Percentiles rank a stretch among this genome's conserved stretches.
Evolutionary conservation across 2,797 vertebrate species (phyloP).

Genomic region (Etheostoma nigrum): DNA sequence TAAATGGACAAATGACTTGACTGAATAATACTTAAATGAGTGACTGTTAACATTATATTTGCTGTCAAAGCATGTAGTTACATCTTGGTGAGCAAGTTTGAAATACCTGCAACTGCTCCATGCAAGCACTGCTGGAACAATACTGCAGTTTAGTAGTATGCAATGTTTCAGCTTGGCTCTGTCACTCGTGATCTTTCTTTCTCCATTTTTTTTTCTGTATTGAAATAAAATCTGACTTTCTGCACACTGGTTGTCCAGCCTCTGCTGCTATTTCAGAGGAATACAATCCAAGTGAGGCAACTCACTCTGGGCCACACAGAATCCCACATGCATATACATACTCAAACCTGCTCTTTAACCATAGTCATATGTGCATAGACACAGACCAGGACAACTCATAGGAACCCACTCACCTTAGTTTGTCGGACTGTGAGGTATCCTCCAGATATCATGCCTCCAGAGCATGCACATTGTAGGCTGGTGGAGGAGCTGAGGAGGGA

Average conservation of each 20-base stretch:
- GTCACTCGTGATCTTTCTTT: constrained; percentile 13
- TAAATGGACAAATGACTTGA: background rate
- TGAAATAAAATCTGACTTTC: constrained; percentile 25
- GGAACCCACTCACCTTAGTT: constrained; percentile 65
- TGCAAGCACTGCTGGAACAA: constrained; percentile 31
- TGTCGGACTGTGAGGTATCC: constrained; percentile 54
- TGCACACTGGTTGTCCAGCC: constrained; percentile 23
- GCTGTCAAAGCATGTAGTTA: constrained; percentile 3
- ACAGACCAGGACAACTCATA: constrained; percentile 37
- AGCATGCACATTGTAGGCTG: constrained; percentile 69
- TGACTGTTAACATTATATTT: background rate
- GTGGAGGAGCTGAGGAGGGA: constrained; percentile 56
- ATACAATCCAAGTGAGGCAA: constrained; percentile 33
- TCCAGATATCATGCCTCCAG: constrained; percentile 34
- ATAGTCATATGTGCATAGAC: constrained; percentile 17
- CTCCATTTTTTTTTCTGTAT: background rate
- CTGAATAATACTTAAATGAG: background rate
- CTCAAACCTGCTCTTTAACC: constrained; percentile 24
- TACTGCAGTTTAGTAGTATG: constrained; percentile 8
- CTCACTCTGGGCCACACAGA: constrained; percentile 11
- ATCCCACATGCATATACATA: constrained; percentile 14
- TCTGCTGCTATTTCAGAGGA: constrained; percentile 33
- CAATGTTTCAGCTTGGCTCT: constrained; percentile 14
- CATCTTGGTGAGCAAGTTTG: constrained; percentile 7
- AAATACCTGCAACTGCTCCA: constrained; percentile 13